Conservation (phyloP, 2,888 invertebrate species). For the Allygus modestus region DNA sequence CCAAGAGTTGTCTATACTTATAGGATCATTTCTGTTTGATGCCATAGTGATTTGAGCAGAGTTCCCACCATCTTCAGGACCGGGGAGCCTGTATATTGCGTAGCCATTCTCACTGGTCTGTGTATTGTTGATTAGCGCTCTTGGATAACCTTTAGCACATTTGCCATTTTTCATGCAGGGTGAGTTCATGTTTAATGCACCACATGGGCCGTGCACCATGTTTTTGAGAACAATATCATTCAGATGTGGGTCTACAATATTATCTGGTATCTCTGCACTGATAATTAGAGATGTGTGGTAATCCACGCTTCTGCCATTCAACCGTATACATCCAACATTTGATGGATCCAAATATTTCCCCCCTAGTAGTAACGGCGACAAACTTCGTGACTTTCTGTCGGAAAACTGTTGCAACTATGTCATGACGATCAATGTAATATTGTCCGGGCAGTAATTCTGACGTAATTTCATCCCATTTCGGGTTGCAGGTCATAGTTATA, state of each 20-base stretch:
- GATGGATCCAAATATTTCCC: slow-evolving; percentile 68
- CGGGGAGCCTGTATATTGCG: slow-evolving; percentile 71
- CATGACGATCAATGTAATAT: slow-evolving; percentile 64
- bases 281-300: slow-evolving; percentile 71
- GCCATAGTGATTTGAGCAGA: slow-evolving; percentile 32
- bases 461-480: slow-evolving; percentile 70
- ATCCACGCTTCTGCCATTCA: slow-evolving; percentile 72
- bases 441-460: slow-evolving; percentile 60
- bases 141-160: slow-evolving; percentile 73
- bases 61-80: slow-evolving; percentile 7
- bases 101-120: slow-evolving; percentile 71
- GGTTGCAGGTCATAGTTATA: slow-evolving; percentile 66
- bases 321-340: slow-evolving; percentile 69
- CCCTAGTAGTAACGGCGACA: slow-evolving; percentile 67
- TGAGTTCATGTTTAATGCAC: slow-evolving; percentile 70
- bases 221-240: slow-evolving; percentile 66
- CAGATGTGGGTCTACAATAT: slow-evolving; percentile 70
- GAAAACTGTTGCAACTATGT: slow-evolving; percentile 66
- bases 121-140: slow-evolving; percentile 70
- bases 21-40: background rate
- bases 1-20: slow-evolving; percentile 68
- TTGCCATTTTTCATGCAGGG: slow-evolving; percentile 73
- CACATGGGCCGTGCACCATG: slow-evolving; percentile 73
- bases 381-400: slow-evolving; percentile 58
- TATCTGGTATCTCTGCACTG: slow-evolving; percentile 73